These are phyloP conservation scores for Rhyacophila brunnea DNA, from an alignment of 1,140 invertebrate species.

Conservation along the genomic window DNA sequence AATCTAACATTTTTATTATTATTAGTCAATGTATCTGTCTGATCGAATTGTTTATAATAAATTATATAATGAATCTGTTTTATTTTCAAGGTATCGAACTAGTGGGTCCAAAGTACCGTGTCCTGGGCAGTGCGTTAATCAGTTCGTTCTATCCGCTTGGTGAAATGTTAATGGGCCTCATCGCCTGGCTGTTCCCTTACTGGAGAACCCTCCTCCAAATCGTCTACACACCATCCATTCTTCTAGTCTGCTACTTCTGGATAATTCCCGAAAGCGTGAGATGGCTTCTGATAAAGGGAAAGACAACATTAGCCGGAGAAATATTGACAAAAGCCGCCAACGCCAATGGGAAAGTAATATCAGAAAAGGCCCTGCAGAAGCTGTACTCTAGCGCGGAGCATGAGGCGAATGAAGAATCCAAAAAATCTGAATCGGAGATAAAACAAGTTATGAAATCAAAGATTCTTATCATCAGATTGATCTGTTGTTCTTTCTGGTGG, in stretches of 20 bases:
- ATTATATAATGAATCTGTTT: slow-evolving; percentile 26
- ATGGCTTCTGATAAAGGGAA: slow-evolving; percentile 72
- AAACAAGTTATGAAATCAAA: slow-evolving; percentile 57
- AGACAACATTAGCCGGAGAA: slow-evolving; percentile 60
- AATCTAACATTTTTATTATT: too few species aligned
- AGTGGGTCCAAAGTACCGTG: slow-evolving; percentile 70
- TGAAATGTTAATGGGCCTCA: slow-evolving; percentile 63
- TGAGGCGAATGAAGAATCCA: slow-evolving; percentile 18
- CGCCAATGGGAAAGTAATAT: slow-evolving; percentile 64
- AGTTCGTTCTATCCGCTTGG: slow-evolving; percentile 72
- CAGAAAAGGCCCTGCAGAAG: slow-evolving; percentile 56
- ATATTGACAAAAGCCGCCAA: slow-evolving; percentile 63
- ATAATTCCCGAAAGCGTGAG: slow-evolving; percentile 64
- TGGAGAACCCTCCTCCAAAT: slow-evolving; percentile 70
- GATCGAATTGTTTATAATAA: too few species aligned
- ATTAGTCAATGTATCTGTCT: too few species aligned
- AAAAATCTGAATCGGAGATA: slow-evolving; percentile 14
- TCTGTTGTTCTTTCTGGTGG: slow-evolving; percentile 69
- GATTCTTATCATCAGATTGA: slow-evolving; percentile 60
- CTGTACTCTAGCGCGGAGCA: slow-evolving; percentile 37
- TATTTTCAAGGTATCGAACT: slow-evolving; percentile 73
- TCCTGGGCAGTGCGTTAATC: slow-evolving; percentile 70
- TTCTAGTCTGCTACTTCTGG: slow-evolving; percentile 62
- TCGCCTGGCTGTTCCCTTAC: slow-evolving; percentile 66
- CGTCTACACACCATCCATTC: slow-evolving; percentile 64